Conservation (phyloP, 2,888 invertebrate genomes). For the Drosophila borborema region DNA sequence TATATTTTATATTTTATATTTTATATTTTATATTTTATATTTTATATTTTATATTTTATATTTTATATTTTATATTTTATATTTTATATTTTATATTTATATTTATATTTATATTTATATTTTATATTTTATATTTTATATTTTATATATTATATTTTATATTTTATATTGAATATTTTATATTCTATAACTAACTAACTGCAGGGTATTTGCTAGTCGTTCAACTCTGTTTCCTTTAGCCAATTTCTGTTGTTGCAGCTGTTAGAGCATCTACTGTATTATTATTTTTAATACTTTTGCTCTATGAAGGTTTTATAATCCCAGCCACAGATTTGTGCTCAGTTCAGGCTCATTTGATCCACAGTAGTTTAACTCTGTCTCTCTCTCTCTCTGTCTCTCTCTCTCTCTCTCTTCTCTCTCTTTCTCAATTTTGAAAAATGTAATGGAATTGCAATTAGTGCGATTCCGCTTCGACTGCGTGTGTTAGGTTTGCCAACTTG, state of each 20-base stretch:
- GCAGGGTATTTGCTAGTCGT: neutral
- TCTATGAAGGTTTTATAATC: neutral
- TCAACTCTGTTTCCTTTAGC: neutral
- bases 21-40: too few relatives aligned
- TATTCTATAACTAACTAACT: neutral
- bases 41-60: too few relatives aligned
- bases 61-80: too few relatives aligned
- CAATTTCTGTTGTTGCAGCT: neutral
- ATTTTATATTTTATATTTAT: too few relatives aligned
- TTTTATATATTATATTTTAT: too few relatives aligned
- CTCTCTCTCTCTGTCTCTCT: neutral
- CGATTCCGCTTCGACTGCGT: slow-evolving; percentile 28
- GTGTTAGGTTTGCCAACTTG: slow-evolving; percentile 21
- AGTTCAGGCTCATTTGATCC: neutral
- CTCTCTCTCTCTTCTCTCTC: neutral
- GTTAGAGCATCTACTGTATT: neutral
- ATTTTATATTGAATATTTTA: neutral
- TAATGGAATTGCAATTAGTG: slow-evolving; percentile 39
- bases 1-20: too few relatives aligned
- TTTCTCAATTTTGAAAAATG: slow-evolving; percentile 15
- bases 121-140: too few relatives aligned
- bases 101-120: too few relatives aligned
- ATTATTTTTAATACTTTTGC: neutral
- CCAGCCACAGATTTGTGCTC: neutral
- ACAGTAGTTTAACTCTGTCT: neutral